These are phyloP conservation scores for Cremastinae sp. DNA, from an alignment of 2,888 invertebrate genomes.

Conservation along the genomic window DNA sequence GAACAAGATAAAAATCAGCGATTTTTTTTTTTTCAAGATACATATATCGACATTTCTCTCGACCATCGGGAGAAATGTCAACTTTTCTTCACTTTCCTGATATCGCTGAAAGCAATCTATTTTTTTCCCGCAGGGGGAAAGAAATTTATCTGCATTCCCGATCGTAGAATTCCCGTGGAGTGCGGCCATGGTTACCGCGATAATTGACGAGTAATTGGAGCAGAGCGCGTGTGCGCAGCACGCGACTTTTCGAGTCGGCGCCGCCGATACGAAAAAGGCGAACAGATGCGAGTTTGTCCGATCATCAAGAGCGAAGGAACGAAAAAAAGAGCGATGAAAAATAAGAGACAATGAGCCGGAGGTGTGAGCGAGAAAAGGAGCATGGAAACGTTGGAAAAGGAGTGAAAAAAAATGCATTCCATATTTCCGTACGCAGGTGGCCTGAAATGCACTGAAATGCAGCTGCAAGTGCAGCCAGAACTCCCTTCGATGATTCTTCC, in stretches of 20 bases:
- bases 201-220: slow-evolving; percentile 73
- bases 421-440: slow-evolving; percentile 47
- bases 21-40: too few relatives aligned
- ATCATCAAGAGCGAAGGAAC: slow-evolving; percentile 19
- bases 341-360: not conserved
- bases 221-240: slow-evolving; percentile 66
- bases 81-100: not conserved
- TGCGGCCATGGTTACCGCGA: slow-evolving; percentile 69
- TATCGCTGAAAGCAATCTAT: slow-evolving; percentile 6
- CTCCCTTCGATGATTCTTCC: slow-evolving; percentile 15
- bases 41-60: too few relatives aligned
- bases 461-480: slow-evolving; percentile 54
- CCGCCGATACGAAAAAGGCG: slow-evolving; percentile 6
- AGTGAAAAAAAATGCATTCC: slow-evolving; percentile 20
- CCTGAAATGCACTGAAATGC: slow-evolving; percentile 32
- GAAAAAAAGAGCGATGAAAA: slow-evolving; percentile 11
- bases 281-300: slow-evolving; percentile 64
- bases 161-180: slow-evolving; percentile 69
- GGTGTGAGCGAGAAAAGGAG: slow-evolving; percentile 33
- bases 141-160: slow-evolving; percentile 63
- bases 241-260: slow-evolving; percentile 63
- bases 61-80: not conserved
- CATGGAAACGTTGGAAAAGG: slow-evolving; percentile 19
- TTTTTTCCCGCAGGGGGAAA: slow-evolving; percentile 15
- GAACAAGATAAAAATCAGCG: too few relatives aligned